Conservation (phyloP, 1,140 invertebrate species). For the Wiebesia pumilae region DNA sequence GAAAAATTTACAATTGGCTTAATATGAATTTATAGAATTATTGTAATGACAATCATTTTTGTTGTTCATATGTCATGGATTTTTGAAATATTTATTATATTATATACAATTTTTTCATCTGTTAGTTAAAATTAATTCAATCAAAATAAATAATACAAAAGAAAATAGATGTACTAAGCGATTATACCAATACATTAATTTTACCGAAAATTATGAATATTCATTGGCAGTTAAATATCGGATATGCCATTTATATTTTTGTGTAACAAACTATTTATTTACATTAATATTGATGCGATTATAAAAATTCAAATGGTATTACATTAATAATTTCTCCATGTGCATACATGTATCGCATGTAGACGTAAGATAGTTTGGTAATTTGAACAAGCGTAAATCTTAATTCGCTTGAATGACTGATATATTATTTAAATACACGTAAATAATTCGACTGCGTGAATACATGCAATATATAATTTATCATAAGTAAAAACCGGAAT, state of each 20-base stretch:
- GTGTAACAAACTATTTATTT: neutral
- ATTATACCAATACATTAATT: neutral
- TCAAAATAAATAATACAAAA: too few species aligned
- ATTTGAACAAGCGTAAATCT: neutral
- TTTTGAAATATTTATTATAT: too few species aligned
- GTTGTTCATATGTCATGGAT: too few species aligned
- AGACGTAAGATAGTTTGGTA: neutral
- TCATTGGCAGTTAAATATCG: neutral
- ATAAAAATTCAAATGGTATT: neutral
- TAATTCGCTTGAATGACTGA: conserved; percentile 16
- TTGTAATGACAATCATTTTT: too few species aligned
- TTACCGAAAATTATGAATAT: neutral
- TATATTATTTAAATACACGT: neutral
- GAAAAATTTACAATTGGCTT: too few species aligned
- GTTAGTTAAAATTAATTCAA: too few species aligned
- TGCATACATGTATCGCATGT: neutral
- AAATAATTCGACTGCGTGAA: neutral
- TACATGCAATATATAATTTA: neutral
- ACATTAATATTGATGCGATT: neutral
- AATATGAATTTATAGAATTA: too few species aligned
- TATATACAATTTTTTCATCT: too few species aligned
- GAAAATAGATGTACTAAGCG: too few species aligned
- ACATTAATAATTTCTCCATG: neutral
- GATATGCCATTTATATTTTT: neutral
- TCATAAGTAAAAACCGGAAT: neutral